phyloP scores from a whole-genome alignment of 2,113 vertebrate genomes.

The Puntigrus tetrazona region DNA sequence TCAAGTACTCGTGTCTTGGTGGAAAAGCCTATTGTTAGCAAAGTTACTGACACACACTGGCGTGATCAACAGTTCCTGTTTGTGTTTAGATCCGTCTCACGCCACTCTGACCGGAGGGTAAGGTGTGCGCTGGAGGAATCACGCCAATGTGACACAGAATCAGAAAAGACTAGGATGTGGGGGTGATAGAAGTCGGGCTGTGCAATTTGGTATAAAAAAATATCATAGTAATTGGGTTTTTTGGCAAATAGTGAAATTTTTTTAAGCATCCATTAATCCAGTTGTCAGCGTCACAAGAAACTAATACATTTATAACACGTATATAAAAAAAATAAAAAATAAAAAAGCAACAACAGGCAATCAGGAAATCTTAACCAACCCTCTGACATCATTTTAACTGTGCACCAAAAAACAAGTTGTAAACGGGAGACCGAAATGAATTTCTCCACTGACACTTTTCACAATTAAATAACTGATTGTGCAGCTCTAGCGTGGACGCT shows the following conservation, averaged over 20 bases:
- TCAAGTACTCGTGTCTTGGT: not conserved
- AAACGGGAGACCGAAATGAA: not conserved
- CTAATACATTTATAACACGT: too few species aligned
- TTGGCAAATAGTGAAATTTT: too few species aligned
- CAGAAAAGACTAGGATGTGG: not conserved
- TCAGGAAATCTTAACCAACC: not conserved
- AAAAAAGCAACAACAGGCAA: too few species aligned
- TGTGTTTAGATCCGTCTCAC: slow-evolving; percentile 13
- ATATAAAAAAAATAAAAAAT: too few species aligned
- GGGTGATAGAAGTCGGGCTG: not conserved
- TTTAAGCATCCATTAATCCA: too few species aligned
- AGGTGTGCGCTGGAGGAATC: slow-evolving; percentile 10
- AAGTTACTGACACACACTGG: not conserved
- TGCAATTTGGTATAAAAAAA: not conserved
- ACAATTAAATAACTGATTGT: not conserved
- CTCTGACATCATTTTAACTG: not conserved
- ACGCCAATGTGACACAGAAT: not conserved
- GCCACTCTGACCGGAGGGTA: not conserved
- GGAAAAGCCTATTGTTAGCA: not conserved
- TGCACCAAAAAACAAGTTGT: not conserved
- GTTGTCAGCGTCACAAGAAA: too few species aligned
- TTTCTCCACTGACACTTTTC: not conserved
- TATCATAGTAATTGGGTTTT: not conserved
- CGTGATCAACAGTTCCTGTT: slow-evolving; percentile 23
- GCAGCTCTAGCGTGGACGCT: not conserved